Conservation (phyloP, 2,797 vertebrate genomes). For the Morus bassanus region DNA sequence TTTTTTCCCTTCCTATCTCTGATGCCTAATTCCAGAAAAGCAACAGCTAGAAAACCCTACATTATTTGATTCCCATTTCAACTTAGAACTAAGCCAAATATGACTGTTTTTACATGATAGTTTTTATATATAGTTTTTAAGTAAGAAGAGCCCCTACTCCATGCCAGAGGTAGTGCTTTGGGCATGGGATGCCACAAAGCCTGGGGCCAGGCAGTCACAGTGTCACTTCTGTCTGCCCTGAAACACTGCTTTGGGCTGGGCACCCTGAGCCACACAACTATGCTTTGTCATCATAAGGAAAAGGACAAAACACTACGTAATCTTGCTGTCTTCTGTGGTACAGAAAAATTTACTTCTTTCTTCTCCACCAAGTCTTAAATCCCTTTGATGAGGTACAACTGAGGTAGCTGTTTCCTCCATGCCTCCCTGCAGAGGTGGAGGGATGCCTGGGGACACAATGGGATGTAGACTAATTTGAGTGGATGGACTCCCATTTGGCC, state of each 20-base stretch:
- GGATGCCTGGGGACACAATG: not conserved
- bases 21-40: not conserved
- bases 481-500: not conserved
- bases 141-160: not conserved
- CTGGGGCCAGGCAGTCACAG: not conserved
- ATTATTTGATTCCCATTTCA: not conserved
- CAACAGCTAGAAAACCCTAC: not conserved
- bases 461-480: not conserved
- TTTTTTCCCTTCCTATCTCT: not conserved
- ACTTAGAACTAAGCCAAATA: not conserved
- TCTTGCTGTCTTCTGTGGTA: not conserved
- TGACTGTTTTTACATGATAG: accelerated
- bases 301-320: accelerated
- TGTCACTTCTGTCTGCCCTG: not conserved
- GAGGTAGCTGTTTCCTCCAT: not conserved
- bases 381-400: not conserved
- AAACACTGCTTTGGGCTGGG: not conserved
- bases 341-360: not conserved
- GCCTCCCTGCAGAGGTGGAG: not conserved
- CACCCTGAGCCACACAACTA: not conserved
- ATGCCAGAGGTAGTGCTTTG: too few relatives aligned
- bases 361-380: not conserved
- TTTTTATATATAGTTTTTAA: not conserved
- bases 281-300: not conserved
- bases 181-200: not conserved